Evolutionary conservation across 1,140 invertebrate species (phyloP).

Genomic region (Cydia strobilella): DNA sequence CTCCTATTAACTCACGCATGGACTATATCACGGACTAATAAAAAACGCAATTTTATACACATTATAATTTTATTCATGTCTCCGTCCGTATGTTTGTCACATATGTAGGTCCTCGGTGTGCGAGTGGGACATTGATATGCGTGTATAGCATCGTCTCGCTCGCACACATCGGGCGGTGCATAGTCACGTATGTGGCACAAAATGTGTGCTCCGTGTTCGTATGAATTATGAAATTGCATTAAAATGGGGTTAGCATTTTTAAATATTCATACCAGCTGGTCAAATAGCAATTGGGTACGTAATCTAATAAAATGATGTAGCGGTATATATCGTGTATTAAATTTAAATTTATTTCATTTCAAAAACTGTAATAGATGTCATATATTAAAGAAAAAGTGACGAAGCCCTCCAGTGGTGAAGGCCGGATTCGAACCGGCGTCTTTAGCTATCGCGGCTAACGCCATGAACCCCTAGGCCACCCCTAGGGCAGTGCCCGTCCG

Average conservation of each 20-base stretch:
- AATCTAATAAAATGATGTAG: background rate
- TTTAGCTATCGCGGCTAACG: too few species aligned
- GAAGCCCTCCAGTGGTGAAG: too few species aligned
- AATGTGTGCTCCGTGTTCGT: background rate
- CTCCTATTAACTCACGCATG: background rate
- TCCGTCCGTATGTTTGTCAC: background rate
- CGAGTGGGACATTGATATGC: too few species aligned
- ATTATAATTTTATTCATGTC: background rate
- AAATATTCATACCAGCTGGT: background rate
- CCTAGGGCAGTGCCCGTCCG: too few species aligned
- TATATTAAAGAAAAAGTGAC: too few species aligned
- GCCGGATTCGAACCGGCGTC: too few species aligned
- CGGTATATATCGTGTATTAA: background rate
- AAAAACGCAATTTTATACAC: background rate
- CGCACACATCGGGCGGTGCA: too few species aligned
- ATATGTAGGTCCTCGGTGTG: background rate
- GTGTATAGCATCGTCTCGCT: too few species aligned
- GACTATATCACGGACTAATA: background rate
- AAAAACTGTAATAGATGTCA: too few species aligned
- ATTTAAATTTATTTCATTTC: too few species aligned
- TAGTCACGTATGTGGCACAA: background rate
- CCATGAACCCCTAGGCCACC: too few species aligned
- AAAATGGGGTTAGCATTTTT: constrained; percentile 9
- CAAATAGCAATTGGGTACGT: background rate
- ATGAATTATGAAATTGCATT: background rate